phyloP scores from a whole-genome alignment of 2,113 vertebrate genomes.

The Pycnonotus jocosus region DNA sequence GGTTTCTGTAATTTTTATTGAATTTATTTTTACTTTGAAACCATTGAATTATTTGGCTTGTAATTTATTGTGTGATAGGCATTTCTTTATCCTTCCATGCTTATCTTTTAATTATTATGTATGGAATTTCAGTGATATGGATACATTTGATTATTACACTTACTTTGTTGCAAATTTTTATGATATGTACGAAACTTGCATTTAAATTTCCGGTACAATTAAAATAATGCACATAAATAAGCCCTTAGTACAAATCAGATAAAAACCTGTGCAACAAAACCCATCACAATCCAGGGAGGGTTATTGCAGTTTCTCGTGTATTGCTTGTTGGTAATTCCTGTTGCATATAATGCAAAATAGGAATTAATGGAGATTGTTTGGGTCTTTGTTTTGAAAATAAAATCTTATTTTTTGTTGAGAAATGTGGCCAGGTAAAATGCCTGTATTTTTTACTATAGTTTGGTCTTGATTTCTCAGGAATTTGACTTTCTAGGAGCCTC shows the following conservation, averaged over 20 bases:
- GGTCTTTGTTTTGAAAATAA: background rate
- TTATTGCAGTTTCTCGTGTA: background rate
- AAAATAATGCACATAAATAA: background rate
- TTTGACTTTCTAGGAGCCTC: background rate
- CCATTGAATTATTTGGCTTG: background rate
- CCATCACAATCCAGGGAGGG: background rate
- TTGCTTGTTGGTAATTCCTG: background rate
- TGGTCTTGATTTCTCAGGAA: background rate
- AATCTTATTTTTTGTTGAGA: background rate
- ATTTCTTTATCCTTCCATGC: background rate
- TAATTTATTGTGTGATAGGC: background rate
- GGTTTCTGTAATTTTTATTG: background rate
- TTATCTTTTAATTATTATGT: background rate
- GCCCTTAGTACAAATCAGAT: background rate
- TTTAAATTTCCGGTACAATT: background rate
- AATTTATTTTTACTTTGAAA: background rate
- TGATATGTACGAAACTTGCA: accelerated
- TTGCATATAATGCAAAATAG: background rate
- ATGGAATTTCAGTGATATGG: background rate
- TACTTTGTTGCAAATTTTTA: background rate
- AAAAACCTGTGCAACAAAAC: background rate
- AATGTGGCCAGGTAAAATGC: background rate
- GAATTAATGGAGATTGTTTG: background rate
- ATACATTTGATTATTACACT: background rate
- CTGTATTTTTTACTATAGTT: background rate